Base-by-base conservation (phyloP, 2,113 vertebrate genomes). In the Penelope pileata region DNA sequence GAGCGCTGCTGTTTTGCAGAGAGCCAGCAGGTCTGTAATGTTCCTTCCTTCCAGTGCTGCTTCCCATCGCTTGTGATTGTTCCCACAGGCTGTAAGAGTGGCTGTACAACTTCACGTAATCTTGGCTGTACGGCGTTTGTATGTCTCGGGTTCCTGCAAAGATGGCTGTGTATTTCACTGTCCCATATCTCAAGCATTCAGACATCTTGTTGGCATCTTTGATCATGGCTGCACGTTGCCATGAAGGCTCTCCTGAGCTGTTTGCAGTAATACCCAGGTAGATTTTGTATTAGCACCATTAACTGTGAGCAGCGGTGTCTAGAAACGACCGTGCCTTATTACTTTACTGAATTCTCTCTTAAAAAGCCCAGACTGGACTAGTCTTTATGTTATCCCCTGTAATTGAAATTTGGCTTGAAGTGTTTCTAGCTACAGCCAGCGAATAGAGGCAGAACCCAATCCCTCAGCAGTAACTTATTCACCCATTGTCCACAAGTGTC, bases 351-450 rank as follows among this genome's bases (percentile, higher is more conserved):
- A 83, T 83, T 67, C 50, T 51, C 38, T 72, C 30, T 90, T 70
- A 53, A 91, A 92, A 85, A 58, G 32, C 84, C 38, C 6, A 40
- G 67, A 6, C 63, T 85, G 67, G 36, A 16, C 38, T 83, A 56
- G 34, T 64, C 86, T 94, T 88, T 81, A 59, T 73, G 90, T 96
- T 88, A 70, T 77, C n/a, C 29, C 58, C 76, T 64, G 59, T 96
- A 90, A 94, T 40, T 88, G 88, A 92, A 93, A 91, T 93, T 90
- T 95, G 86, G 68, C 88, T 94, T 86, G 54, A 83, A 91, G 72
- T 51, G 10, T 83, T 80, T 95, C 79, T 77, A 59, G 53, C 42
- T 90, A 34, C 32, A 63, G 79, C 60, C 72, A 81, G 59, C 54
- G 81, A 94, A 69, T 10, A 74, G 76, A 76, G 42, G 42, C 72